A percentile compares a stretch with the other conserved stretches of the same genome.
Conservation (phyloP, 2,888 invertebrate species). For the Ctenicera cuprea region DNA sequence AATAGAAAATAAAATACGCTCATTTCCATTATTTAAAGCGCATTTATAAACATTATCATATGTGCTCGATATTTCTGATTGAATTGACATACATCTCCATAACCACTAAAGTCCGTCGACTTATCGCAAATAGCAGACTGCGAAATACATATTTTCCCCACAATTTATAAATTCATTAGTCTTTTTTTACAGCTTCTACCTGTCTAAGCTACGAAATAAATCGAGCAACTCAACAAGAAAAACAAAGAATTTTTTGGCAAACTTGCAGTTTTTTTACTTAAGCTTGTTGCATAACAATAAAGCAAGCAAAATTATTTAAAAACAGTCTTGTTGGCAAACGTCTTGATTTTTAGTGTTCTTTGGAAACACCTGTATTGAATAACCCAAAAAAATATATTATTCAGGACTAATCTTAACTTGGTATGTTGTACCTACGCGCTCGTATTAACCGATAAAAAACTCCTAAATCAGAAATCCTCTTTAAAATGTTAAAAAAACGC, state of each 20-base stretch:
- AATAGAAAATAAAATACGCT: too few relatives aligned
- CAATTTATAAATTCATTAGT: not conserved
- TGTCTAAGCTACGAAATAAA: constrained; percentile 5
- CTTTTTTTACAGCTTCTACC: not conserved
- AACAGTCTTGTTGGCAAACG: not conserved
- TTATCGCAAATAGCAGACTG: too few relatives aligned
- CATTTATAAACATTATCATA: too few relatives aligned
- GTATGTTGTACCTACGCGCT: too few relatives aligned
- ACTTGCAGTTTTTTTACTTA: not conserved
- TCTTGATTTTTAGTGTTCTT: not conserved
- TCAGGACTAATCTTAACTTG: not conserved
- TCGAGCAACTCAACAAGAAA: constrained; percentile 3
- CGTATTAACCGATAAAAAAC: too few relatives aligned
- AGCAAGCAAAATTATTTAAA: constrained; percentile 2
- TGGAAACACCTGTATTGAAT: not conserved
- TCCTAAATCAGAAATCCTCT: too few relatives aligned
- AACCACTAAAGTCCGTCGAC: too few relatives aligned
- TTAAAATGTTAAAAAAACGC: too few relatives aligned
- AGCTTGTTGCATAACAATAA: constrained; percentile 7
- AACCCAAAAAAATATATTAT: constrained; percentile 3
- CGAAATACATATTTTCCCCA: too few relatives aligned
- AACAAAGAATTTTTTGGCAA: constrained; percentile 17
- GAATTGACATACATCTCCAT: too few relatives aligned
- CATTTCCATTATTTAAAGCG: too few relatives aligned
- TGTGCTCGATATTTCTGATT: not conserved